Evolutionary conservation across 2,797 vertebrate species (phyloP), one percentile per base, ranked within the genome.

Genomic region (Trematomus bernacchii): DNA sequence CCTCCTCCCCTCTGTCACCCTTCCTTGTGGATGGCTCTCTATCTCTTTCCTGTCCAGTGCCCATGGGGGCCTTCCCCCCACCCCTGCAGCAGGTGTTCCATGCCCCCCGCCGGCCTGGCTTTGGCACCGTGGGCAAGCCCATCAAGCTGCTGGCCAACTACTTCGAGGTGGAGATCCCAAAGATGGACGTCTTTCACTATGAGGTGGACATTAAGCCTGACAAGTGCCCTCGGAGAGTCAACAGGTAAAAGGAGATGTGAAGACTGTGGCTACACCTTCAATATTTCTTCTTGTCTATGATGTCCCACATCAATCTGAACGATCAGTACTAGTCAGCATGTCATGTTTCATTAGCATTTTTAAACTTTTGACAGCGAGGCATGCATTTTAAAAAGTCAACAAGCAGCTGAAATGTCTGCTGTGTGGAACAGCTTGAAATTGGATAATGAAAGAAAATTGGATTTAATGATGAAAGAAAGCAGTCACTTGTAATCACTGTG

Each of bases 141-240:
- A 99, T 99, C 95, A 99, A 98, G 91, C 96, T 99, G 90, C 95
- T 99, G 93, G 98, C 98, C 91, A 99, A 99, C 93, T 99, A 99
- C 92, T 99, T 99, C 82, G 97, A 99, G 85, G 98, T 99, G 91
- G 98, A 99, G 92, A 99, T 99, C 93, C 98, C 98, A 87, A 99
- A 99, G 94, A 99, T 99, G 79, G 98, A 99, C 58, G 98, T 99
- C 72, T 98, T 95, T 87, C 98, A 99, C 88, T 99, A 99, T 78
- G 98, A 99, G 92, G 98, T 99, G 93, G 98, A 99, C 94, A 99
- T 99, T 91, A 99, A 99, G 91, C 98, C 98, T 0, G 98, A 99
- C 91, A 99, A 99, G 95, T 99, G 98, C 88, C 98, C 98, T 10
- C 97, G 98, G 52, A 96, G 98, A 92, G 98, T 99, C 94, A 99